These are phyloP conservation scores for Bombus soroeensis DNA, from an alignment of 1,140 invertebrate genomes.

Conservation along the genomic window DNA sequence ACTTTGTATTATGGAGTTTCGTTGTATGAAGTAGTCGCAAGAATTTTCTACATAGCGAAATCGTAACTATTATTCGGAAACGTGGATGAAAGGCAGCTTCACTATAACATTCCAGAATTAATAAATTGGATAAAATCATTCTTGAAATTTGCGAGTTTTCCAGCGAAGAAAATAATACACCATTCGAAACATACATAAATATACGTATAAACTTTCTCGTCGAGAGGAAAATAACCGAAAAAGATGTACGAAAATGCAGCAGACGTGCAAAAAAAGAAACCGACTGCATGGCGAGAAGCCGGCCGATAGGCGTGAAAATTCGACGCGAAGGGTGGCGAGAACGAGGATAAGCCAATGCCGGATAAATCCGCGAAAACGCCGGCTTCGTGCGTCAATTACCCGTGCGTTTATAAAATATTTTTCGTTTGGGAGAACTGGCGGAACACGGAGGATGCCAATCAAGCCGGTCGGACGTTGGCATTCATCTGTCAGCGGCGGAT, in stretches of 20 bases:
- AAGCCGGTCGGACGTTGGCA: constrained; percentile 35
- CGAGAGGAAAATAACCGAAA: no score
- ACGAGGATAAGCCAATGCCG: constrained; percentile 21
- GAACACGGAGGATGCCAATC: constrained; percentile 37
- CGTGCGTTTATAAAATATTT: constrained; percentile 60
- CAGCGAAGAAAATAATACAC: no score
- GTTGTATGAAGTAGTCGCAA: neutral
- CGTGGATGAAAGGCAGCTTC: neutral
- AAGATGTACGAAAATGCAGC: neutral
- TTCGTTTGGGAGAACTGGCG: constrained; percentile 7
- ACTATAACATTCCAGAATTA: neutral
- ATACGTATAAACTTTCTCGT: neutral
- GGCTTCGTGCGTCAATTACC: constrained; percentile 46
- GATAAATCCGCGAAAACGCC: constrained; percentile 18
- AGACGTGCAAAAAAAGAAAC: neutral
- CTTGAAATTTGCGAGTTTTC: neutral
- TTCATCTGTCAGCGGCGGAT: constrained; percentile 54
- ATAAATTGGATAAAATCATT: constrained; percentile 6
- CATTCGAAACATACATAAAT: neutral
- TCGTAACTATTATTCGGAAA: neutral
- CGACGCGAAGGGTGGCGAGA: constrained; percentile 32
- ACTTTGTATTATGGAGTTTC: neutral
- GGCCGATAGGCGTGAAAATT: constrained; percentile 29
- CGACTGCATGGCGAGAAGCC: no score
- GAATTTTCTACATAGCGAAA: neutral